Base-by-base conservation (phyloP, 2,888 invertebrate genomes). In the Bellardia bayeri region DNA sequence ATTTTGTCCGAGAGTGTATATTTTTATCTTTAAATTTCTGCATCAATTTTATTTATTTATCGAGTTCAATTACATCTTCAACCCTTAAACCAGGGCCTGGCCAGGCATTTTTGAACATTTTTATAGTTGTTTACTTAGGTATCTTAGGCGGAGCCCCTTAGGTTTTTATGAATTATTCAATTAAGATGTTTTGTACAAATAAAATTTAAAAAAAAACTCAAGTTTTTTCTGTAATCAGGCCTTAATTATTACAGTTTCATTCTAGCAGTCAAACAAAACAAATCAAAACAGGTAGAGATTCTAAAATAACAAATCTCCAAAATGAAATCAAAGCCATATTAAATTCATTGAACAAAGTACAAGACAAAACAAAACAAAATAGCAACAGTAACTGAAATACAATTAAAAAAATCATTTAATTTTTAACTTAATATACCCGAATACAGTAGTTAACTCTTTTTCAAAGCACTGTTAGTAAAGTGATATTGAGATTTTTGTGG, bases 361-460 rank as follows among this genome's bases (percentile, higher is more conserved):
- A 74, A 45, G 14, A 66, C 23, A 66, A 11, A 23, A 54, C 7
- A 33, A 61, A n/a, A 23, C 1, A 75, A 61, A 33, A 11, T 40
- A 66, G n/a, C 30, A 58, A 72, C 40, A 49, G 37, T 58, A 72
- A 33, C 56, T 78, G 54, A 58, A 80, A 85, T 75, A 80, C 74
- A 85, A 85, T 85, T 85, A 85, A 81, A 85, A 72, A 75, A 45
- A 80, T 33, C 51, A 61, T 74, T 84, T 61, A 30, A 74, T 66
- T 64, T 74, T 42, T 63, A 72, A 72, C 71, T 69, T 76, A 78
- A 85, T 63, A 40, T 72, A 74, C 49, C 66, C 72, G 64, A 45
- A 72, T 78, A 49, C 30, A 78, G 16, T 37, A 7, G 71, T 63
- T 74, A 16, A 63, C 42, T 74, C 68, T 45, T 54, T 63, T 23